A percentile compares a stretch with the other conserved stretches of the same genome.
These are phyloP conservation scores for Drosophila testacea DNA, from an alignment of 2,888 invertebrate species.

Conservation along the genomic window DNA sequence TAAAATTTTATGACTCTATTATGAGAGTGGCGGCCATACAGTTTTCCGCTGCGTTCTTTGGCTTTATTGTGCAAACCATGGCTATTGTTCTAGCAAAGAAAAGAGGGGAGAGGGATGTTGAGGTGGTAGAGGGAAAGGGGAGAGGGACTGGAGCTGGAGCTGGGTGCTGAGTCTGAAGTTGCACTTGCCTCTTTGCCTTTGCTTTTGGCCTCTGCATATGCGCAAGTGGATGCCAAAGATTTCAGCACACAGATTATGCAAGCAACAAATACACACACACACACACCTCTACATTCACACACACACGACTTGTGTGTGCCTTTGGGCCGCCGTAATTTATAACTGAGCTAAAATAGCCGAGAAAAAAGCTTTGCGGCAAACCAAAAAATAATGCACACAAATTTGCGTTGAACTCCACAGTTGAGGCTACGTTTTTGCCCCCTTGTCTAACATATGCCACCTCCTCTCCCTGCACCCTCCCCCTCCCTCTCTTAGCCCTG, in stretches of 20 bases:
- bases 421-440: constrained; percentile 15
- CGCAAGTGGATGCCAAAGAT: constrained; percentile 75
- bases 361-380: constrained; percentile 64
- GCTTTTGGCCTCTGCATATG: constrained; percentile 48
- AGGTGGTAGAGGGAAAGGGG: neutral
- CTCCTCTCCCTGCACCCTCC: neutral
- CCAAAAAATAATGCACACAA: constrained; percentile 72
- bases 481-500: neutral
- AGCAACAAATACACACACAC: constrained; percentile 52
- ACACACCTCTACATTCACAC: constrained; percentile 24
- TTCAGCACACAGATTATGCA: constrained; percentile 73
- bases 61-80: constrained; percentile 55
- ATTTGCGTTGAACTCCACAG: constrained; percentile 61
- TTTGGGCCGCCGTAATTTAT: constrained; percentile 73
- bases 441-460: constrained; percentile 10
- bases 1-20: constrained; percentile 81
- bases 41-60: constrained; percentile 27
- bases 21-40: constrained; percentile 75
- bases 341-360: constrained; percentile 74
- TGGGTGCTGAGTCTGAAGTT: constrained; percentile 36
- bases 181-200: constrained; percentile 45
- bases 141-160: constrained; percentile 10
- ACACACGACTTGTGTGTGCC: constrained; percentile 45
- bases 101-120: neutral
- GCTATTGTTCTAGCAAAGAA: constrained; percentile 66